Base-by-base conservation (phyloP, 2,888 invertebrate genomes). In the Clusia tigrina region DNA sequence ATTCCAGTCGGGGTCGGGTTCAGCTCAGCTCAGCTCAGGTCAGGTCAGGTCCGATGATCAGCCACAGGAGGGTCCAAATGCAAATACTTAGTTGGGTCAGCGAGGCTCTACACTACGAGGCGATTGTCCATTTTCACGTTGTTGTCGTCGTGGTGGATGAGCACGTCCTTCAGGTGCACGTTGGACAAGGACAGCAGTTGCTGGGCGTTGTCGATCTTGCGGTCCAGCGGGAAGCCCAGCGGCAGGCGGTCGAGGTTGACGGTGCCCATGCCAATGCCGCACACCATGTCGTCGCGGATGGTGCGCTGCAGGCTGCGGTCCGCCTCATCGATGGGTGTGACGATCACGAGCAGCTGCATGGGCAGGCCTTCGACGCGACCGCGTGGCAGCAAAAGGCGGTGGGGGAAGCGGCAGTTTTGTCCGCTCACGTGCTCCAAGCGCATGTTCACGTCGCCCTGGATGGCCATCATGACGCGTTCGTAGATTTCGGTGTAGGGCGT, bases 341-440 rank as follows among this genome's bases (percentile, higher is more conserved):
- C 85, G 72, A 88, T 85, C 2, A 89, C 88, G 74, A 88, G 79
- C 22, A 90, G 71, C 66, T 88, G 85, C 81, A 88, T 88, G 3
- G 88, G 87, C 81, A 88, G 86, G 66, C 91, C 90, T 58, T 84
- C 86, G 57, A 77, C 69, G 25, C 83, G 85, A 62, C 88, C 91
- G 76, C 88, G 90, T 71, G 91, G 91, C 51, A 91, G 79, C 59
- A 88, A 69, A 32, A 90, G 82, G 65, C 88, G 87, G 65, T 88
- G 86, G 2, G 90, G 89, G 83, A 87, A 87, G 61, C 88, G 86
- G 63, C 86, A 86, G 69, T 86, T 74, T 63, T 79, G 73, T 9
- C 78, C 78, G 42, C 69, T 63, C 37, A 70, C 48, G 20, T 18
- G 17, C 25, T n/a, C 42, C 17, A 10, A 10, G 65, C 85, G 83